phyloP scores from a whole-genome alignment of 2,888 invertebrate species.

The Tetheella fluctuosa region DNA sequence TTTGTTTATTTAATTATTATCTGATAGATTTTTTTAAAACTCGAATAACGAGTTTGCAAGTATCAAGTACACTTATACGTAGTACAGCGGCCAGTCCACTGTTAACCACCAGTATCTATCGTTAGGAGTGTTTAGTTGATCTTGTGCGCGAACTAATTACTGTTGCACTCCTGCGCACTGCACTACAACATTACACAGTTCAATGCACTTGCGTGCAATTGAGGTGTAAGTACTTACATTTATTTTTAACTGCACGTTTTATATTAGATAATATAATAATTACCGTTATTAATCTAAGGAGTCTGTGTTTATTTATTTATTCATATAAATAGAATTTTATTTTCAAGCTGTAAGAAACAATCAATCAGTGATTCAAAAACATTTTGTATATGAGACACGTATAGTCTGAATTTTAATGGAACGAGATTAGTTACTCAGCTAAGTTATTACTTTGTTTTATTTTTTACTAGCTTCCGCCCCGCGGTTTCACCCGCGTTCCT shows the following conservation, averaged over 20 bases:
- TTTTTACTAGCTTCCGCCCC: too few species aligned
- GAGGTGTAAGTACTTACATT: slow-evolving; percentile 43
- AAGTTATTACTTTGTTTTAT: too few species aligned
- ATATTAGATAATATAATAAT: slow-evolving; percentile 39
- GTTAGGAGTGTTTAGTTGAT: slow-evolving; percentile 14
- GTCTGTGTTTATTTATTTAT: neutral
- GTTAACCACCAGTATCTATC: slow-evolving; percentile 4
- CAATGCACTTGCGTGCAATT: slow-evolving; percentile 46
- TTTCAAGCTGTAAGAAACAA: neutral
- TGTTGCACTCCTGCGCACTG: slow-evolving; percentile 24
- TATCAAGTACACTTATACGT: neutral
- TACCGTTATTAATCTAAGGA: slow-evolving; percentile 25
- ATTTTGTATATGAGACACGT: too few species aligned
- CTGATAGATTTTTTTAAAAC: too few species aligned
- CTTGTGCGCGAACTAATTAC: slow-evolving; percentile 48
- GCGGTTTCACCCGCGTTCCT: too few species aligned
- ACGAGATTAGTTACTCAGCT: too few species aligned
- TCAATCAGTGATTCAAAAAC: neutral
- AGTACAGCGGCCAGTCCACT: neutral
- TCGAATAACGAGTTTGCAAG: neutral
- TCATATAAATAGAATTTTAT: neutral
- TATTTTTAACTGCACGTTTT: slow-evolving; percentile 24
- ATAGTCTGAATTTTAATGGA: too few species aligned
- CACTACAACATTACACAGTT: slow-evolving; percentile 35
- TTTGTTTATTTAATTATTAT: too few species aligned